Percentiles rank a stretch among this genome's conserved stretches.
Conservation (phyloP, 2,797 vertebrate species). For the Muraenolepis orangiensis region DNA sequence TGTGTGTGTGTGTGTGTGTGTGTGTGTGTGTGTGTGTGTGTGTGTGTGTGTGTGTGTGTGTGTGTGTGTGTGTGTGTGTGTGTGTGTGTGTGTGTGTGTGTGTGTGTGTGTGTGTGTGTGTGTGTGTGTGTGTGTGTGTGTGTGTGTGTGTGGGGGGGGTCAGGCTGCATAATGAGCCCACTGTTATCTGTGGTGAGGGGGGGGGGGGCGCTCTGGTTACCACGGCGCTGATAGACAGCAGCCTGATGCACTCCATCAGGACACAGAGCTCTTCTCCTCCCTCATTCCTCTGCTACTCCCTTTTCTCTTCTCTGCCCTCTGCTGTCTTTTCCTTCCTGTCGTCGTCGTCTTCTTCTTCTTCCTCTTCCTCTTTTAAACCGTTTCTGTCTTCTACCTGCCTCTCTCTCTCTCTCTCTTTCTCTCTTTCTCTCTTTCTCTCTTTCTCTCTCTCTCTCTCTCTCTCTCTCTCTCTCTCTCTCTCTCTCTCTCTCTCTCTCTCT, state of each 20-base stretch:
- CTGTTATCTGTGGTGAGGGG: conserved; percentile 58
- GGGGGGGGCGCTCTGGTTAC: conserved; percentile 69
- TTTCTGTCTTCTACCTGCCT: too few relatives aligned
- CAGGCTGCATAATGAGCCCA: conserved; percentile 50
- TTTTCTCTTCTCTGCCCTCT: background rate
- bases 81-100: conserved; percentile 4
- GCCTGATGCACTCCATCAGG: conserved; percentile 32
- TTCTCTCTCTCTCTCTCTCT: background rate
- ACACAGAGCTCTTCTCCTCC: background rate
- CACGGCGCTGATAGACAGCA: conserved; percentile 54
- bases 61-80: conserved; percentile 1
- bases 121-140: background rate
- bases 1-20: conserved; percentile 2
- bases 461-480: too few relatives aligned
- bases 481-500: too few relatives aligned
- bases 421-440: background rate
- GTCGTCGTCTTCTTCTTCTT: background rate
- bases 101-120: conserved; percentile 10
- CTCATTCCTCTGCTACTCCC: background rate
- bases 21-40: conserved; percentile 3
- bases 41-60: conserved; percentile 7
- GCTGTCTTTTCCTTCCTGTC: background rate
- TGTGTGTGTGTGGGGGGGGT: conserved; percentile 9
- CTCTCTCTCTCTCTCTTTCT: too few relatives aligned
- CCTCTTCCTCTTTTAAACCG: background rate